Base-by-base conservation (phyloP, 2,888 invertebrate species). In the Nymphalis polychloros region DNA sequence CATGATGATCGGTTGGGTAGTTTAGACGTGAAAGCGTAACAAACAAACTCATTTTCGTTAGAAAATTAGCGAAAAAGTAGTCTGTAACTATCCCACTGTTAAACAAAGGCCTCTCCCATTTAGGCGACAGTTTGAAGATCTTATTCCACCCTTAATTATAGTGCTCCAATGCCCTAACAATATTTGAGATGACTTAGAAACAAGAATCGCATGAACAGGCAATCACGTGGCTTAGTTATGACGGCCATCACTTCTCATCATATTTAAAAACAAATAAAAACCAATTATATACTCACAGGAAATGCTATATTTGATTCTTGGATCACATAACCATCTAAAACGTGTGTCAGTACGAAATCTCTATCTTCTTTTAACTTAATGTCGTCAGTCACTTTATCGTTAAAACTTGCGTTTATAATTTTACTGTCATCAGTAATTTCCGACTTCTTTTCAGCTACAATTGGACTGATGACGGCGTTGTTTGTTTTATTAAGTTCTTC, bases 261-360 rank as follows among this genome's bases (percentile, higher is more conserved):
- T n/a, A 13, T 41, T 41, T 41, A 41, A 13, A 13, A 41, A 41
- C 2, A 13, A 59, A 59, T 17, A 4, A 23, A 31, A 3, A 13
- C 17, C 27, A 50, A 41, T 57, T 53, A 23, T 23, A 67, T 77
- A 88, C 91, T 88, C 80, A 92, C 92, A 52, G 90, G 86, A 73
- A 92, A 92, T 10, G 92, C 90, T 2, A 88, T 79, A 74, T 89
- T 92, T 0, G 92, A 92, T 72, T 92, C 92, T 72, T 92, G 92
- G 68, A 92, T 92, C 1, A 92, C 90, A 68, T 86, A 88, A 31
- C 92, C 92, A 63, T 92, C 92, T 10, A 92, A 75, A 1, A 92
- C 92, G 62, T 92, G 92, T 0, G 92, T 92, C 1, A 92, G 75
- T 70, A 83, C 77, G 68, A 76, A 85, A 66, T 81, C 81, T 73